Evolutionary conservation across 2,113 vertebrate genomes (phyloP).

Genomic region (Zosterops borbonicus): DNA sequence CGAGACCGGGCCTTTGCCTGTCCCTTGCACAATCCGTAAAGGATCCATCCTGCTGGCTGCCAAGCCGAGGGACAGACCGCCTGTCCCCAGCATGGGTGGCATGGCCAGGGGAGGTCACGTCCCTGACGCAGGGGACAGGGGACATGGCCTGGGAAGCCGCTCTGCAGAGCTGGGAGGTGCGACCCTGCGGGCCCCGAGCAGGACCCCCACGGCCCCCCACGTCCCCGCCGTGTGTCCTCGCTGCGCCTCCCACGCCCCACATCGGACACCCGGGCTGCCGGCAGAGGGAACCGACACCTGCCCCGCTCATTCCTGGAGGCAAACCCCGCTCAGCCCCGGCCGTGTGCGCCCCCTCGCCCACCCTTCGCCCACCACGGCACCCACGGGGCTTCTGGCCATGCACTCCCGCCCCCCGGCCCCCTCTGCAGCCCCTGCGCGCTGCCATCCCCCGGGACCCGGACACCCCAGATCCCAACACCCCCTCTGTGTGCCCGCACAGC

Average conservation of each 20-base stretch:
- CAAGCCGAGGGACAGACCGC: not conserved
- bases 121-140: not conserved
- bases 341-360: not conserved
- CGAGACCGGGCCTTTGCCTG: not conserved
- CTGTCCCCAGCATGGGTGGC: not conserved
- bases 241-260: not conserved
- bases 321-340: not conserved
- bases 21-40: not conserved
- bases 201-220: not conserved
- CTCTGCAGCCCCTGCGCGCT: not conserved
- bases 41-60: slow-evolving; percentile 21
- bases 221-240: not conserved
- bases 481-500: no score
- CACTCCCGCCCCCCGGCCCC: not conserved
- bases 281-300: not conserved
- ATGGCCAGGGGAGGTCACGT: not conserved
- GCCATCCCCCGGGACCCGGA: not conserved
- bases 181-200: not conserved
- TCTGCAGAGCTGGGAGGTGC: not conserved
- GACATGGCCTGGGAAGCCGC: not conserved
- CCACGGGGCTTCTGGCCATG: not conserved
- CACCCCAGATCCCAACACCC: not conserved
- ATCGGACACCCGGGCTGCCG: not conserved
- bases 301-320: not conserved
- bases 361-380: not conserved